Evolutionary conservation across 2,797 vertebrate genomes (phyloP).

Genomic region (Sardinella longiceps): DNA sequence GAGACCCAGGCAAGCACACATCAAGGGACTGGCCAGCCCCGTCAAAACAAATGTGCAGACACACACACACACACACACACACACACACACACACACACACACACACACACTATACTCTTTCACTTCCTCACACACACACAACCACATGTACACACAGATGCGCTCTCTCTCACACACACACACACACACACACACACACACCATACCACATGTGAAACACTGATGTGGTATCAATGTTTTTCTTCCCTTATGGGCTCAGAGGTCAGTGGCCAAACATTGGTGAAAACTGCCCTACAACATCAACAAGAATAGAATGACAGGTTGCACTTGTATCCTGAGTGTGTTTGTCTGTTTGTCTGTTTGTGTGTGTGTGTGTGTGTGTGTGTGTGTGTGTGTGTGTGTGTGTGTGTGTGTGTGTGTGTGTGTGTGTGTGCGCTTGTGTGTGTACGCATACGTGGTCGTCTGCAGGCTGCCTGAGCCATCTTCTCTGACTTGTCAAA

Average conservation of each 20-base stretch:
- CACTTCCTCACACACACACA: no score
- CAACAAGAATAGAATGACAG: neutral
- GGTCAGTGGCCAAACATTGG: neutral
- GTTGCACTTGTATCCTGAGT: neutral
- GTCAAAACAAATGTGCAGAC: constrained; percentile 13
- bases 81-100: neutral
- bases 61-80: constrained; percentile 24
- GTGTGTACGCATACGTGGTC: neutral
- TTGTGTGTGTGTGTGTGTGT: neutral
- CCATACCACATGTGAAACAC: neutral
- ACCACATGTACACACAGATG: neutral
- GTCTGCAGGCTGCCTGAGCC: neutral
- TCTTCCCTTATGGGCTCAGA: neutral
- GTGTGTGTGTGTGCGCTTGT: neutral
- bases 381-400: neutral
- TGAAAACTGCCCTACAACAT: neutral
- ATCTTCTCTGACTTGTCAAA: constrained; percentile 22
- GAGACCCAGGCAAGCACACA: constrained; percentile 34
- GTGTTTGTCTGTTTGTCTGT: neutral
- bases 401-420: constrained; percentile 33
- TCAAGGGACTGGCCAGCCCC: constrained; percentile 2
- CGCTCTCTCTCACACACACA: no score
- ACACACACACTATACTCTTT: no score
- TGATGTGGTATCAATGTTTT: neutral
- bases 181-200: neutral